A percentile compares a stretch with the other conserved stretches of the same genome.
phyloP scores from a whole-genome alignment of 2,113 vertebrate genomes.

The Psilopsiagon aurifrons region DNA sequence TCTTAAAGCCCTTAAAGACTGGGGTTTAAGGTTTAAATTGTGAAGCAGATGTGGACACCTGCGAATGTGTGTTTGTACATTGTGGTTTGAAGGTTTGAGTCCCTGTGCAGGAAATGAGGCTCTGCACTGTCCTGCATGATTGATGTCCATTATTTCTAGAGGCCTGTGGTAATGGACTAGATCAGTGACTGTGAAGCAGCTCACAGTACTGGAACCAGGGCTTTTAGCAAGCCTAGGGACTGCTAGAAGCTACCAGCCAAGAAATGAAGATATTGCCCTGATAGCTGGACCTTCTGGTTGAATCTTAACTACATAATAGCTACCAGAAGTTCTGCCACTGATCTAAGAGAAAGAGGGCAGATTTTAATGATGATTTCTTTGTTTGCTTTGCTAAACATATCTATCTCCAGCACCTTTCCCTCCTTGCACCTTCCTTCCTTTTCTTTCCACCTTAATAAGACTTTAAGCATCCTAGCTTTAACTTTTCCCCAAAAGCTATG shows the following conservation, averaged over 20 bases:
- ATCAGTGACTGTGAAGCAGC: background rate
- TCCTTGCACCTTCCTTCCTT: background rate
- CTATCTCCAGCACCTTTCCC: background rate
- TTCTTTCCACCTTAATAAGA: background rate
- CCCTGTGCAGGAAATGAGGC: background rate
- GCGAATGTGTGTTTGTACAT: background rate
- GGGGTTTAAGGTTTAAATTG: background rate
- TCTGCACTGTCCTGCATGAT: background rate
- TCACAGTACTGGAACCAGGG: background rate
- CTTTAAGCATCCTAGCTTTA: background rate
- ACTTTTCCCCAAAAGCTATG: background rate
- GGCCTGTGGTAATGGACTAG: background rate
- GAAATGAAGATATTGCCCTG: background rate
- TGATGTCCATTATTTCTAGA: background rate
- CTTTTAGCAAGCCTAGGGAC: background rate
- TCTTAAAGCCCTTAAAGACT: background rate
- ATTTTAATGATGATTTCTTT: background rate
- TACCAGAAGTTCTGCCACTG: background rate
- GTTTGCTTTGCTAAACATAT: background rate
- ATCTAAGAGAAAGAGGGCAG: background rate
- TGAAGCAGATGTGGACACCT: conserved; percentile 16
- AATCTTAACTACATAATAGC: background rate
- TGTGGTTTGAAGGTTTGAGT: background rate
- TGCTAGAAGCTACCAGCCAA: background rate
- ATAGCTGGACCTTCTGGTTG: background rate